Conservation (phyloP, 2,888 invertebrate species). For the Pristionchus fissidentatus region DNA sequence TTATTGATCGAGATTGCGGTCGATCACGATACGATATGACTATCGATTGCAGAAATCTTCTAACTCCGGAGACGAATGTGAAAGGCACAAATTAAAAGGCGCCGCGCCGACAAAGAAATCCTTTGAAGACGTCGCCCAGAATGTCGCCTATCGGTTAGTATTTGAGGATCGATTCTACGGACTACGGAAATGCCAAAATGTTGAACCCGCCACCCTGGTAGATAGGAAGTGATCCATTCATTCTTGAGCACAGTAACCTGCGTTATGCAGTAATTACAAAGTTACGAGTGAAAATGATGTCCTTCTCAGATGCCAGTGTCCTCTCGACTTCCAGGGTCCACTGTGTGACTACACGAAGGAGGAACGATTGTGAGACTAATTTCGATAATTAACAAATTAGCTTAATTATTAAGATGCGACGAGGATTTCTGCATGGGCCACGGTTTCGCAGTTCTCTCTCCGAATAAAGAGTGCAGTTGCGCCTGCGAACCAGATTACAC, state of each 20-base stretch:
- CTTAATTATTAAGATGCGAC: not conserved
- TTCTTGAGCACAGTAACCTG: too few relatives aligned
- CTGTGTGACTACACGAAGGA: slow-evolving; percentile 19
- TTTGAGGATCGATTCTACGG: not conserved
- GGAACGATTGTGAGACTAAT: not conserved
- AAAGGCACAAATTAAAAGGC: not conserved
- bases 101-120: not conserved
- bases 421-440: slow-evolving; percentile 44
- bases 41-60: not conserved
- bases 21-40: not conserved
- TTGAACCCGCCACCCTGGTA: not conserved
- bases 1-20: not conserved
- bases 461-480: not conserved
- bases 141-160: slow-evolving; percentile 15
- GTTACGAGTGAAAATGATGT: not conserved
- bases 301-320: slow-evolving; percentile 7
- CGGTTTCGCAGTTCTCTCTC: not conserved
- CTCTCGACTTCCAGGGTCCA: not conserved
- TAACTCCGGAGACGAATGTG: not conserved
- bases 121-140: not conserved
- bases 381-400: not conserved
- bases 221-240: too few relatives aligned
- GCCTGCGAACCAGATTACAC: slow-evolving; percentile 22
- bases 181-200: not conserved
- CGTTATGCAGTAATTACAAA: too few relatives aligned